Conservation (phyloP, 2,113 vertebrate species). For the Syrmaticus mikado region DNA sequence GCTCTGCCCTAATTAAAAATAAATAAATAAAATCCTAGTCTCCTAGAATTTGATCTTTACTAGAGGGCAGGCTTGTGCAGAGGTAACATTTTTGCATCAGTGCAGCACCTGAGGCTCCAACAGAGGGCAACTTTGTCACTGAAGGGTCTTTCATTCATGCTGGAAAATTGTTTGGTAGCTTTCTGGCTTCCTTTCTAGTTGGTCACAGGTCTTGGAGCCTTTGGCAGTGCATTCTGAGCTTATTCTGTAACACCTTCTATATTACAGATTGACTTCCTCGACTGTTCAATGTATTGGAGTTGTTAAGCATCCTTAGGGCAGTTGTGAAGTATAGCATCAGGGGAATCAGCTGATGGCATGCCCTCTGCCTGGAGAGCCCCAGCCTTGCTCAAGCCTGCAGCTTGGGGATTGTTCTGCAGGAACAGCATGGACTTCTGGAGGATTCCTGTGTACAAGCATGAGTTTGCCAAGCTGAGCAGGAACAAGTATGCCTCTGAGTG, state of each 20-base stretch:
- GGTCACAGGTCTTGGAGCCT: not conserved
- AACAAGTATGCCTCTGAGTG: not conserved
- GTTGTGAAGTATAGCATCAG: not conserved
- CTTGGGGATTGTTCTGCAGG: not conserved
- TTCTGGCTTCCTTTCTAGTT: not conserved
- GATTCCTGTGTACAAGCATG: not conserved
- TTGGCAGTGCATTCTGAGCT: not conserved
- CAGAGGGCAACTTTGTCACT: not conserved
- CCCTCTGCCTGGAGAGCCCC: not conserved
- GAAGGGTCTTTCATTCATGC: not conserved
- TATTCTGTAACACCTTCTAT: not conserved
- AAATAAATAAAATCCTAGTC: not conserved
- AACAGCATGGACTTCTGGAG: not conserved
- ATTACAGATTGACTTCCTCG: not conserved
- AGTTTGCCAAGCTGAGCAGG: not conserved
- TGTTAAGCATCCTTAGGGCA: not conserved
- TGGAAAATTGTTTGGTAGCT: not conserved
- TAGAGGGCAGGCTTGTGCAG: not conserved
- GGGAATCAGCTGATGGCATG: not conserved
- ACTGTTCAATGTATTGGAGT: not conserved
- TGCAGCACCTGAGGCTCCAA: not conserved
- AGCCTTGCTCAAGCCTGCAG: not conserved
- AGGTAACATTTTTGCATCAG: not conserved
- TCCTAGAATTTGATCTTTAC: conserved; percentile 34
- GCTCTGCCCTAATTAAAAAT: not conserved